Evolutionary conservation across 2,113 vertebrate genomes (phyloP).

Genomic region (Asarcornis scutulata): DNA sequence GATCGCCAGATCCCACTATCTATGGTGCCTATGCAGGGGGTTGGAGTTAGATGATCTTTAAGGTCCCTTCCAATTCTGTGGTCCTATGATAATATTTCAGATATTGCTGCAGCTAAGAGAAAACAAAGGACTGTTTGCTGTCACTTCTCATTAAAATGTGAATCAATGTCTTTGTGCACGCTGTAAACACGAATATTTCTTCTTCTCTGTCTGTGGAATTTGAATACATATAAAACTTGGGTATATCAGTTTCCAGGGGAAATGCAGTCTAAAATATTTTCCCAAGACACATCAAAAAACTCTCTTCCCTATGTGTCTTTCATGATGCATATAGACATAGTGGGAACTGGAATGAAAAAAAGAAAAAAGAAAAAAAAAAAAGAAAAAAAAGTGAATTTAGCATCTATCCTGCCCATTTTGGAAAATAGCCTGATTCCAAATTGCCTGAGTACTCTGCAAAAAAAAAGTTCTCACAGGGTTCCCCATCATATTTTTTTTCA

Average conservation of each 20-base stretch:
- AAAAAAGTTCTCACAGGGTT: not conserved
- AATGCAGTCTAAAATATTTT: not conserved
- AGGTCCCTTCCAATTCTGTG: too few relatives aligned
- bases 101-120: not conserved
- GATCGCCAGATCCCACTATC: too few relatives aligned
- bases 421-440: not conserved
- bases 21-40: too few relatives aligned
- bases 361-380: not conserved
- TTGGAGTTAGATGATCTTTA: too few relatives aligned
- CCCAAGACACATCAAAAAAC: not conserved
- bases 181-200: not conserved
- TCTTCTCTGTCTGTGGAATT: not conserved
- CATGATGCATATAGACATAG: not conserved
- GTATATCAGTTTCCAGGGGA: not conserved
- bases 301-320: not conserved
- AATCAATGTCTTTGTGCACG: not conserved
- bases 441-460: not conserved
- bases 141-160: not conserved
- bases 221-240: not conserved
- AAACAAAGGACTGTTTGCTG: not conserved
- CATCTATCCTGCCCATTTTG: not conserved
- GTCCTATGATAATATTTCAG: not conserved
- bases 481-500: not conserved
- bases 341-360: not conserved
- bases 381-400: not conserved